These are phyloP conservation scores for Gavia stellata DNA, from an alignment of 2,113 vertebrate genomes.

Conservation along the genomic window DNA sequence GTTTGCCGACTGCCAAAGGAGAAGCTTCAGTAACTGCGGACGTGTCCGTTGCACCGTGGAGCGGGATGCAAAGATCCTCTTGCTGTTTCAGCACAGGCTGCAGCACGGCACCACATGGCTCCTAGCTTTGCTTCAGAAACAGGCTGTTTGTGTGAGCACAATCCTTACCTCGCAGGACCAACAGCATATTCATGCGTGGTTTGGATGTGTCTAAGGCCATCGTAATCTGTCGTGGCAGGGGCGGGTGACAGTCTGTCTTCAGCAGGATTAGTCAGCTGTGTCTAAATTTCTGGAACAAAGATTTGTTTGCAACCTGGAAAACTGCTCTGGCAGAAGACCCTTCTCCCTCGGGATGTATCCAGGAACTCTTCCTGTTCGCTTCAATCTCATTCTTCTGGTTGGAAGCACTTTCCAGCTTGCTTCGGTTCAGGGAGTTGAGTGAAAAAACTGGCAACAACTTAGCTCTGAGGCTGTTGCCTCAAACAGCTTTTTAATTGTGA, in stretches of 20 bases:
- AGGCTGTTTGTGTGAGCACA: neutral
- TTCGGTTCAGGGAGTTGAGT: neutral
- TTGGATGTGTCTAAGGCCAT: neutral
- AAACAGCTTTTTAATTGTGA: neutral
- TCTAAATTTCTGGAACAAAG: neutral
- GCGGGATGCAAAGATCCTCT: neutral
- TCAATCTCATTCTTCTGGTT: neutral
- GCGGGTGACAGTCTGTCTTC: neutral
- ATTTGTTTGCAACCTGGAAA: constrained; percentile 6
- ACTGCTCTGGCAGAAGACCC: neutral
- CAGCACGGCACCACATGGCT: neutral
- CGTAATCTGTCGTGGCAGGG: accelerated
- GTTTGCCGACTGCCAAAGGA: neutral
- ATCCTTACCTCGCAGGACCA: neutral
- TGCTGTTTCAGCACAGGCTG: neutral
- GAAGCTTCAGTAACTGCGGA: neutral
- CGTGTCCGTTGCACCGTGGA: accelerated
- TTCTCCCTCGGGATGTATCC: neutral
- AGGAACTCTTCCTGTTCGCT: neutral
- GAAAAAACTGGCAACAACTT: neutral
- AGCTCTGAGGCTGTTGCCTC: neutral
- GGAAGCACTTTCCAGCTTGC: neutral
- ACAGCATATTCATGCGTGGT: accelerated
- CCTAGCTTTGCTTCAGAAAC: neutral
- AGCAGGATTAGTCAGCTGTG: neutral